Evolutionary conservation across 2,888 invertebrate genomes (phyloP).

Genomic region (Bruchidius siliquastri): DNA sequence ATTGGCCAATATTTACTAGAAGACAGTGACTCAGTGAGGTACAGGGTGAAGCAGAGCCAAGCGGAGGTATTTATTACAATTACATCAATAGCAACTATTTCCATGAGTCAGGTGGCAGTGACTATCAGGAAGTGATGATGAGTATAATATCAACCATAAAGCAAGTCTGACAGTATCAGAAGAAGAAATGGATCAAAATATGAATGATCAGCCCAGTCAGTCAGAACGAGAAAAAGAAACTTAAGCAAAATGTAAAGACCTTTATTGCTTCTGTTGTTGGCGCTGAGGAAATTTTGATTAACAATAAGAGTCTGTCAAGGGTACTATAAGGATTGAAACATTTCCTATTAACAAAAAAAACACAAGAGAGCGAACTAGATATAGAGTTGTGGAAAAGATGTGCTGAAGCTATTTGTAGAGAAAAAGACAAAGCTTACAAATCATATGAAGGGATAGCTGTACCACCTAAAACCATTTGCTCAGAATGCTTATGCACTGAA

Average conservation of each 20-base stretch:
- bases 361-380: neutral
- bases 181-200: neutral
- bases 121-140: too few relatives aligned
- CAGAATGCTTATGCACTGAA: constrained; percentile 2
- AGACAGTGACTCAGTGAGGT: too few relatives aligned
- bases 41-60: too few relatives aligned
- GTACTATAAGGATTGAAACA: neutral
- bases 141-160: too few relatives aligned
- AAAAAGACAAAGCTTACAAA: constrained; percentile 4
- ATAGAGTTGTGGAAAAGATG: neutral
- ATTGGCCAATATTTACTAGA: too few relatives aligned
- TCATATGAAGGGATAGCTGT: neutral
- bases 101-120: too few relatives aligned
- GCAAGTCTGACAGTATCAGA: constrained; percentile 2
- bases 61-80: too few relatives aligned
- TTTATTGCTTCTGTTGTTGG: neutral
- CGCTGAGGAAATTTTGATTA: neutral
- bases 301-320: neutral
- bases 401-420: constrained; percentile 1
- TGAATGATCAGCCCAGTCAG: neutral
- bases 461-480: neutral
- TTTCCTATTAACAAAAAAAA: neutral
- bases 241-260: neutral
- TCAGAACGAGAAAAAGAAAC: neutral
- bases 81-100: too few relatives aligned